A percentile compares a stretch with the other conserved stretches of the same genome.
Conservation (phyloP, 1,140 invertebrate genomes). For the Megathymus violae region DNA sequence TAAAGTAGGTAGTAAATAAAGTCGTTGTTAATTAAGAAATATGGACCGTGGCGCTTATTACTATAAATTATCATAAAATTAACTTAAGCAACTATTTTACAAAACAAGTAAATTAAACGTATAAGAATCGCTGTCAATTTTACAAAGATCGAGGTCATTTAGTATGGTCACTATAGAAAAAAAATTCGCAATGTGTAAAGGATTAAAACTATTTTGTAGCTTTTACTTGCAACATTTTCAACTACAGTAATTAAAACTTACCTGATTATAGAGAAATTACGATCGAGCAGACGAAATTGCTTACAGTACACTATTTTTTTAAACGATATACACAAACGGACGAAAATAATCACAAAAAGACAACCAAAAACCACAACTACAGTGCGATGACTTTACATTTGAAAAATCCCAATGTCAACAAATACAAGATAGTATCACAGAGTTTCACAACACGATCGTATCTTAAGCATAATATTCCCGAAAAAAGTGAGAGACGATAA, state of each 20-base stretch:
- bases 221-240: background rate
- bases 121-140: constrained; percentile 23
- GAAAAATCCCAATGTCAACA: constrained; percentile 13
- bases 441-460: constrained; percentile 19
- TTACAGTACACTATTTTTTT: constrained; percentile 5
- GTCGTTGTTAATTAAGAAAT: too few relatives aligned
- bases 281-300: background rate
- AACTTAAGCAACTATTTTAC: background rate
- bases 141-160: constrained; percentile 16
- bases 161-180: background rate
- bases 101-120: background rate
- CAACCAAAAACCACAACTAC: constrained; percentile 30
- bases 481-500: constrained; percentile 36
- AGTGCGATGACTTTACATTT: constrained; percentile 27
- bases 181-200: too few relatives aligned
- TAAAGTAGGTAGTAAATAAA: too few relatives aligned
- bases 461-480: background rate
- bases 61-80: background rate
- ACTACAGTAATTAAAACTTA: constrained; percentile 4
- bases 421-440: constrained; percentile 31
- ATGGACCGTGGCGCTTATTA: background rate
- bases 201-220: too few relatives aligned
- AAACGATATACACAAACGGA: constrained; percentile 24
- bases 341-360: constrained; percentile 39
- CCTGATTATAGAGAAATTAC: constrained; percentile 1